phyloP scores from a whole-genome alignment of 2,888 invertebrate species.

The Tanypteryx hageni region DNA sequence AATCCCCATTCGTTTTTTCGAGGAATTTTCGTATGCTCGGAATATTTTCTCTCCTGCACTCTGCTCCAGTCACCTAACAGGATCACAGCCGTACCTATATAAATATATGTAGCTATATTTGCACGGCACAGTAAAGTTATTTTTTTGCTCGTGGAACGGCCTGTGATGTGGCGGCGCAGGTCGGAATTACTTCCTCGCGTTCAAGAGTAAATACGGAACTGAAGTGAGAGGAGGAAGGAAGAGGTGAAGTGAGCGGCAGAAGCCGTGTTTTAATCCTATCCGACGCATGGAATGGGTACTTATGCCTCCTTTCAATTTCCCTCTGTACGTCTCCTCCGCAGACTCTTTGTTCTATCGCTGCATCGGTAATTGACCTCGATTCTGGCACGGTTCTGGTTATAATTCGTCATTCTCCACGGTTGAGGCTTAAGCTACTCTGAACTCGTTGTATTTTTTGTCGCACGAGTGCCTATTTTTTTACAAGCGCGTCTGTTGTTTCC shows the following conservation, averaged over 20 bases:
- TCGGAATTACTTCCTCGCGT: neutral
- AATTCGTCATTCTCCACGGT: neutral
- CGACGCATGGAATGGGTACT: too few species aligned
- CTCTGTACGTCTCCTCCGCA: neutral
- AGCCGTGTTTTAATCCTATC: neutral
- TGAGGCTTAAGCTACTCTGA: neutral
- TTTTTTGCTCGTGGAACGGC: neutral
- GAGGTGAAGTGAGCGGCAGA: neutral
- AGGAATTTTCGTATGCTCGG: too few species aligned
- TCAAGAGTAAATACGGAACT: too few species aligned
- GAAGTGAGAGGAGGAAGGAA: neutral
- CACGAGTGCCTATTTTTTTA: neutral
- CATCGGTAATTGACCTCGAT: constrained; percentile 34
- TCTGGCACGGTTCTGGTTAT: constrained; percentile 24
- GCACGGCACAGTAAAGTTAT: too few species aligned
- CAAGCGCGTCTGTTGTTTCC: neutral
- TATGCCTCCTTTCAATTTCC: neutral
- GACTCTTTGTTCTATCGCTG: neutral
- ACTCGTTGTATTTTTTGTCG: neutral
- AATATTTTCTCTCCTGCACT: too few species aligned
- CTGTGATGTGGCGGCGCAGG: neutral
- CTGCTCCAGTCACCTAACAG: too few species aligned
- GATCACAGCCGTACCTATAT: too few species aligned
- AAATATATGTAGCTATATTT: too few species aligned
- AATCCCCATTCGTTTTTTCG: too few species aligned